Evolutionary conservation across 2,797 vertebrate species (phyloP), one percentile per base, ranked within the genome.

Genomic region (Scolopax bukidnonensis): DNA sequence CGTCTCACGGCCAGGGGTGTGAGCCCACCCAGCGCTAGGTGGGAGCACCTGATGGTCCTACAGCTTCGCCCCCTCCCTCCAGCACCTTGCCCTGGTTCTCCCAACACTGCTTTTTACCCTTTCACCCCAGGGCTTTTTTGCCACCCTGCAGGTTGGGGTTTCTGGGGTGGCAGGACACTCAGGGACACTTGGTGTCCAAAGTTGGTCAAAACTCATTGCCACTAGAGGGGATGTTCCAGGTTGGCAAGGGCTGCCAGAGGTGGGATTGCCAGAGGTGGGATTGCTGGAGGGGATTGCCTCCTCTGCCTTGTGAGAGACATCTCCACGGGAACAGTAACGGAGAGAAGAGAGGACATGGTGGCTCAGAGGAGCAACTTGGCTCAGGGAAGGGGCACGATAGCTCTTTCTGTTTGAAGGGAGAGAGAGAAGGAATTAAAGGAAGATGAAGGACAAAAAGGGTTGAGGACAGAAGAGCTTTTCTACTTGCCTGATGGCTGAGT

Each of bases 1-100:
- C 0, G 0, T 13, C 41, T 56, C 70, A 28, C 0, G 0, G 20
- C 4, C 6, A 2, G 1, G 10, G 45, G 45, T 43, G 24, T 4
- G 4, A 64, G 48, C 36, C 54, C 82, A 53, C 24, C 28, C 32
- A 8, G 1, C 2, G 1, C 68, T 1, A 2, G 11, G 43, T 54
- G 51, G 69, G 41, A 69, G 36, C 13, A 9, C 11, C 8, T 4
- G 3, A 14, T 17, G 65, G 18, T 67, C 80, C 73, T 47, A 23
- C 36, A 65, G 47, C 68, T 45, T 61, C 70, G 4, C 19, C 7
- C 7, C 2, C 16, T 13, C 11, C 36, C 32, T 24, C 53, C 57
- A 47, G 45, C n/a, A 45, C 63, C 67, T 59, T 5, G 0, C 11
- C 56, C 28, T 7, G 0, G 7, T 9, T 33, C n/a, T 48, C 38